Percentiles rank a stretch among this genome's conserved stretches.
Evolutionary conservation across 2,888 invertebrate genomes (phyloP).

Genomic region (Rhodophaea formosa): DNA sequence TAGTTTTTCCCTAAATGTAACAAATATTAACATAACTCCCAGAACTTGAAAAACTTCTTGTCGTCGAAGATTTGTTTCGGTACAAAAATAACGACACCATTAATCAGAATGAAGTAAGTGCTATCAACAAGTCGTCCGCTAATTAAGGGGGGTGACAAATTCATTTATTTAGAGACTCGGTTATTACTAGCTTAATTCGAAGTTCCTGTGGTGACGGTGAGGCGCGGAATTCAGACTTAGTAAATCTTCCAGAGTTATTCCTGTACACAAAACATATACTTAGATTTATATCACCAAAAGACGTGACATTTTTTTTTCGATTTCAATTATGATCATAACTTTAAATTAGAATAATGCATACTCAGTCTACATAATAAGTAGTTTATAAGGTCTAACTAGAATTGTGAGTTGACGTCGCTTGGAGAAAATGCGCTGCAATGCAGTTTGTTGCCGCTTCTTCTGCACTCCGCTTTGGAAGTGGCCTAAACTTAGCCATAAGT

Average conservation of each 20-base stretch:
- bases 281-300: background rate
- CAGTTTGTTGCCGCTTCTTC: too few species aligned
- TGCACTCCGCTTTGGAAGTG: too few species aligned
- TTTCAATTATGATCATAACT: too few species aligned
- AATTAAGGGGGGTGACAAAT: background rate
- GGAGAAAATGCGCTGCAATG: too few species aligned
- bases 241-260: conserved; percentile 2
- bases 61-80: background rate
- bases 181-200: conserved; percentile 2
- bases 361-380: too few species aligned
- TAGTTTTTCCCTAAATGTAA: too few species aligned
- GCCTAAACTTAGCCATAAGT: too few species aligned
- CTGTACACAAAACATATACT: background rate
- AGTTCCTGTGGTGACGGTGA: conserved; percentile 6
- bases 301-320: too few species aligned
- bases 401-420: too few species aligned
- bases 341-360: too few species aligned
- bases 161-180: conserved; percentile 6
- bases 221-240: background rate
- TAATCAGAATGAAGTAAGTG: background rate
- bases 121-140: background rate
- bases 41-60: background rate
- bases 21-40: too few species aligned
- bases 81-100: background rate
- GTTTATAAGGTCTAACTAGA: too few species aligned